Base-by-base conservation (phyloP, 2,113 vertebrate species). In the Thermophis baileyi region DNA sequence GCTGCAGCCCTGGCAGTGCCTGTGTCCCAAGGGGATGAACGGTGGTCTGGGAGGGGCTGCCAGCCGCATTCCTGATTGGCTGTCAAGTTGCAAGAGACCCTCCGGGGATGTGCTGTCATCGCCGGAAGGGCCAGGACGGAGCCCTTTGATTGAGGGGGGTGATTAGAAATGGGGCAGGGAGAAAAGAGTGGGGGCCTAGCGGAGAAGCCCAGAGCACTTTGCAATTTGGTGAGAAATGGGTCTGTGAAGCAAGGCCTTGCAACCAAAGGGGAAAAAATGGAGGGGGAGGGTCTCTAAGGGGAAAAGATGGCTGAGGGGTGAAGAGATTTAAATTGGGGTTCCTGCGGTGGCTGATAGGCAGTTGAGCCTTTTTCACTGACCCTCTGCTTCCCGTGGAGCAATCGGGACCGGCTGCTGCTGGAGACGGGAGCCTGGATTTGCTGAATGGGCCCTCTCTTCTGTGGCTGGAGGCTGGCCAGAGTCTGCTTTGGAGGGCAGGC, bases 301-400 rank as follows among this genome's bases (percentile, higher is more conserved):
- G 2, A 46, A 24, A 6, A 10, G 90, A 40, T 24, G 44, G 63
- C 14, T 1, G 44, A 9, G 24, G 30, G 20, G 44, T 7, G 5
- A 30, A 69, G 69, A 40, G 85, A 24, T 54, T 16, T 49, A n/a
- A 87, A 9, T 91, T 2, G 44, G 0, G 30, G 50, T 4, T 44
- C 22, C 4, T 3, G 16, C 3, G 14, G 50, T 20, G 24, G 60
- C 8, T 53, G 46, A 51, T 14, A 14, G 35, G 14, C 18, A 35
- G 46, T 14, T 0, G 40, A 4, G 27, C 1, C 0, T 0, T 1
- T 1, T 85, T 10, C 1, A 3, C 0, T 0, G 49, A 22, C 89
- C 85, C 30, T 81, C 54, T 25, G 63, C 49, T 81, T 0, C 54
- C 63, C 85, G 27, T 7, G 40, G 87, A 47, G 8, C 53, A 54